Evolutionary conservation across 2,113 vertebrate species (phyloP).

Genomic region (Trichomycterus rosablanca): DNA sequence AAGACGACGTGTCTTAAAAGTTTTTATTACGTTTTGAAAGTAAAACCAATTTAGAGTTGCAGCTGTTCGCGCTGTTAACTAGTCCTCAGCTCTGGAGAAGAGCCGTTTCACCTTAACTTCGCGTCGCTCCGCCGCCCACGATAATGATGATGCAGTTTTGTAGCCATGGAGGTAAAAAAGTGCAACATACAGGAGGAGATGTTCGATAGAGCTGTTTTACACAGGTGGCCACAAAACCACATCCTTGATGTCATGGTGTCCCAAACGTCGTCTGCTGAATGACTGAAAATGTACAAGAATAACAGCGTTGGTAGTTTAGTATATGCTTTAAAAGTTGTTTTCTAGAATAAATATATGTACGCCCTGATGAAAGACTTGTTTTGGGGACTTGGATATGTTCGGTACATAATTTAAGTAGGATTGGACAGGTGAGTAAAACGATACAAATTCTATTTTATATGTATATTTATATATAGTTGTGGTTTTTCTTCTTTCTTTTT

Average conservation of each 20-base stretch:
- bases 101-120: too few species aligned
- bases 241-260: conserved; percentile 30
- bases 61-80: too few species aligned
- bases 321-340: neutral
- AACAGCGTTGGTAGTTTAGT: neutral
- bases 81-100: too few species aligned
- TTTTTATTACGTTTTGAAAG: too few species aligned
- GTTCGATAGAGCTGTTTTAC: conserved; percentile 14
- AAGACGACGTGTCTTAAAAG: too few species aligned
- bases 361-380: neutral
- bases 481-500: conserved; percentile 2
- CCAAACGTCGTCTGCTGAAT: conserved; percentile 29
- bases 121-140: too few species aligned
- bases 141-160: too few species aligned
- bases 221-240: conserved; percentile 36
- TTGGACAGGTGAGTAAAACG: conserved; percentile 5
- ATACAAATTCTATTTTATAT: too few species aligned
- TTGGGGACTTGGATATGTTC: conserved; percentile 10
- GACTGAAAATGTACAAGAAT: conserved; percentile 9
- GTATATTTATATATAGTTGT: too few species aligned
- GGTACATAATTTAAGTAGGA: neutral
- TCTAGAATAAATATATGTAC: neutral
- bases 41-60: too few species aligned
- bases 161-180: too few species aligned
- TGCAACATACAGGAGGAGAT: conserved; percentile 10